Conservation (phyloP, 1,140 invertebrate species). For the Psix sp. region DNA sequence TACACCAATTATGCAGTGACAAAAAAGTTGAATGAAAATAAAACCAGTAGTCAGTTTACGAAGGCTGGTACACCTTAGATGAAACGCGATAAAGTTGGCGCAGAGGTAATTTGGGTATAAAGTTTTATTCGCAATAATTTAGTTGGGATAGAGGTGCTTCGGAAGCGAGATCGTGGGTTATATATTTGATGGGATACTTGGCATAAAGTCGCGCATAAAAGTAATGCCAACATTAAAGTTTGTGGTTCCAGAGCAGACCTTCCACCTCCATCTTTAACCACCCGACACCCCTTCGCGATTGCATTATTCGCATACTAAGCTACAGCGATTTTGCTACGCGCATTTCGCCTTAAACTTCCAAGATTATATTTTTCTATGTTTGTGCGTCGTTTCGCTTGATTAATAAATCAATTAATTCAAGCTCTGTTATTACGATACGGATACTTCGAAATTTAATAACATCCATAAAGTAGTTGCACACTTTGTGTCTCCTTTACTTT, state of each 20-base stretch:
- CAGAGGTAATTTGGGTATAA: slow-evolving; percentile 76
- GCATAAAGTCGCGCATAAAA: slow-evolving; percentile 78
- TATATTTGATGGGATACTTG: slow-evolving; percentile 78
- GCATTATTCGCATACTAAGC: slow-evolving; percentile 52
- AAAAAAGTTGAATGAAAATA: slow-evolving; percentile 38
- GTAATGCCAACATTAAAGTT: slow-evolving; percentile 77
- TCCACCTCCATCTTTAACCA: slow-evolving; percentile 41
- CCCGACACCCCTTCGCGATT: slow-evolving; percentile 30
- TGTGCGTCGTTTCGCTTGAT: slow-evolving; percentile 14
- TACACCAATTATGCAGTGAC: too few species aligned
- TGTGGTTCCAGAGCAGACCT: slow-evolving; percentile 73
- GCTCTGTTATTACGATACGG: slow-evolving; percentile 15
- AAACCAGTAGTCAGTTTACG: slow-evolving; percentile 46
- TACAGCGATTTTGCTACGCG: slow-evolving; percentile 46
- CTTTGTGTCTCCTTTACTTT: slow-evolving; percentile 24
- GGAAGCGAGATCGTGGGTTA: slow-evolving; percentile 68
- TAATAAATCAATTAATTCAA: slow-evolving; percentile 41
- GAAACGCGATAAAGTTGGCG: slow-evolving; percentile 75
- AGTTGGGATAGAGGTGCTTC: slow-evolving; percentile 59
- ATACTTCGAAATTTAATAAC: not conserved
- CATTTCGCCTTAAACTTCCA: slow-evolving; percentile 28
- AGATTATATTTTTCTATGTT: slow-evolving; percentile 32
- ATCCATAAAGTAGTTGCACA: slow-evolving; percentile 18
- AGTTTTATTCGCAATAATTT: slow-evolving; percentile 78
- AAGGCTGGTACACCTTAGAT: slow-evolving; percentile 47